Percentiles rank a stretch among this genome's conserved stretches.
Conservation (phyloP, 2,797 vertebrate genomes). For the Zalophus californianus region DNA sequence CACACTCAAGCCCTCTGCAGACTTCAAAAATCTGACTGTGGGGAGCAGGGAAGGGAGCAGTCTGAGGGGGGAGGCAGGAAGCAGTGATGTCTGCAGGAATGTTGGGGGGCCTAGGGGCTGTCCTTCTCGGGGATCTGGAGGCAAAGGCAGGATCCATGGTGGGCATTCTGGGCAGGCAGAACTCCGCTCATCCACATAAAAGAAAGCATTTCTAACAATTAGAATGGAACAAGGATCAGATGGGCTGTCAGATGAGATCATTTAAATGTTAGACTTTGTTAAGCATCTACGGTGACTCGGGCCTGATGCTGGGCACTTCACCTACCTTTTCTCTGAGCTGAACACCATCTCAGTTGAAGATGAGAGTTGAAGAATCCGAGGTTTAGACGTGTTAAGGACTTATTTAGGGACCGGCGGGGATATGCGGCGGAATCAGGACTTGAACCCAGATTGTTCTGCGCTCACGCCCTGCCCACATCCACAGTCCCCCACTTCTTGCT, state of each 20-base stretch:
- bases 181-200: neutral
- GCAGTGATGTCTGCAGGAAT: neutral
- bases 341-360: neutral
- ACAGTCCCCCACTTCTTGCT: neutral
- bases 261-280: neutral
- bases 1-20: neutral
- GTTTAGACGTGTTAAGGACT: neutral
- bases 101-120: neutral
- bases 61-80: neutral
- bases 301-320: too few species aligned
- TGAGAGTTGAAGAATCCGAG: neutral
- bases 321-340: neutral
- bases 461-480: neutral
- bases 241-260: neutral
- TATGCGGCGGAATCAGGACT: neutral
- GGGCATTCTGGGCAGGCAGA: neutral
- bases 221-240: neutral
- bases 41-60: neutral
- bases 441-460: neutral
- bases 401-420: neutral
- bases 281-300: neutral
- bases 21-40: neutral
- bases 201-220: neutral
- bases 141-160: neutral
- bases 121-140: neutral